Conservation (phyloP, 2,888 invertebrate genomes). For the Lycaena phlaeas region DNA sequence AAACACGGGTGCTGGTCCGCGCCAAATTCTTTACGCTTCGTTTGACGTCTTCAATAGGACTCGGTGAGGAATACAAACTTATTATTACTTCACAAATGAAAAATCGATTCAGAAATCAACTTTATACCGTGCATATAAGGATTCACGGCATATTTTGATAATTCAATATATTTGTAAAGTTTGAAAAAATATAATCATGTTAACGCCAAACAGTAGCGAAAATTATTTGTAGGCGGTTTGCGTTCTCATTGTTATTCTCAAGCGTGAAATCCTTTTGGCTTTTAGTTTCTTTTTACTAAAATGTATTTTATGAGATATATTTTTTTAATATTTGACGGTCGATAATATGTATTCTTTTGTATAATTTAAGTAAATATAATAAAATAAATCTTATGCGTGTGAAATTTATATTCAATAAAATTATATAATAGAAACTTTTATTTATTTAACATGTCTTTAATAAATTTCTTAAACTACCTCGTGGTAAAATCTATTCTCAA, state of each 20-base stretch:
- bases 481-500: no score
- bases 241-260: constrained; percentile 25
- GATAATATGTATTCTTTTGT: no score
- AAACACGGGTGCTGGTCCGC: constrained; percentile 51
- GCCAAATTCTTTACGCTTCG: constrained; percentile 60
- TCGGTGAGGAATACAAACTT: constrained; percentile 31
- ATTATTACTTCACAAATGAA: constrained; percentile 9
- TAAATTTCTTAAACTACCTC: no score
- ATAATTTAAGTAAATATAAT: no score
- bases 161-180: constrained; percentile 7
- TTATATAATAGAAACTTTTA: no score
- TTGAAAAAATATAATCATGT: constrained; percentile 57
- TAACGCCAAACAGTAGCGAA: constrained; percentile 55
- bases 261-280: constrained; percentile 17
- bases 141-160: not conserved
- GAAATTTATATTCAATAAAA: no score
- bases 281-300: constrained; percentile 2
- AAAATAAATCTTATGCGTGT: no score
- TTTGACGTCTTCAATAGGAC: constrained; percentile 48
- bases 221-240: constrained; percentile 47
- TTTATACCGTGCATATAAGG: no score
- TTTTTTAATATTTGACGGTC: not conserved
- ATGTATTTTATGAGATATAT: not conserved
- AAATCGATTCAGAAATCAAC: constrained; percentile 19
- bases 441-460: no score